phyloP scores from a whole-genome alignment of 2,888 invertebrate species.

The Volucella inanis region DNA sequence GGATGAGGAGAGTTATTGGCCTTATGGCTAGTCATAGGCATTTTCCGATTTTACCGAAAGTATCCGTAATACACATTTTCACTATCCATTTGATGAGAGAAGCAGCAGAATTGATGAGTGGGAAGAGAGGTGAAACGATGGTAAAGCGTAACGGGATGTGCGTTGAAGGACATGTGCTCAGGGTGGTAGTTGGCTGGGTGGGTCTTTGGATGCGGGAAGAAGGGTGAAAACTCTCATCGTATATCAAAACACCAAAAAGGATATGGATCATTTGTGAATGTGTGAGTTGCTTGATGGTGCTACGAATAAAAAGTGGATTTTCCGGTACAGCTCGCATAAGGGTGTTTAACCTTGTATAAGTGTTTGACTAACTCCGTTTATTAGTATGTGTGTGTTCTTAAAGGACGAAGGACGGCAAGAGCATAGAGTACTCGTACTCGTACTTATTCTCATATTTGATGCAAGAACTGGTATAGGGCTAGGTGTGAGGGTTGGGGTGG shows the following conservation, averaged over 20 bases:
- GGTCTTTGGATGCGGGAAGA: neutral
- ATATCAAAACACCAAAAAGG: slow-evolving; percentile 74
- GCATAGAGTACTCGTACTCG: neutral
- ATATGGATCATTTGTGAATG: slow-evolving; percentile 57
- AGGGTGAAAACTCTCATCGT: slow-evolving; percentile 65
- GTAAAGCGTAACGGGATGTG: slow-evolving; percentile 39
- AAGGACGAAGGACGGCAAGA: slow-evolving; percentile 33
- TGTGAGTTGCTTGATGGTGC: slow-evolving; percentile 30
- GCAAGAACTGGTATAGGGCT: neutral
- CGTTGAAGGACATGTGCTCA: slow-evolving; percentile 60
- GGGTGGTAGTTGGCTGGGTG: neutral
- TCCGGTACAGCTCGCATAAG: slow-evolving; percentile 48
- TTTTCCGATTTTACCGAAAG: slow-evolving; percentile 72
- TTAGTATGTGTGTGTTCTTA: slow-evolving; percentile 35
- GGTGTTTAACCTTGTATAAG: slow-evolving; percentile 16
- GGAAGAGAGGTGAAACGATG: neutral
- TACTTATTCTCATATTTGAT: slow-evolving; percentile 38
- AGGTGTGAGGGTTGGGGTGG: slow-evolving; percentile 44
- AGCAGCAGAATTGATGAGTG: no score
- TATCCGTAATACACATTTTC: slow-evolving; percentile 64
- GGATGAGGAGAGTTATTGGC: slow-evolving; percentile 64
- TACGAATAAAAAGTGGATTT: slow-evolving; percentile 66
- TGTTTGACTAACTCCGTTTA: slow-evolving; percentile 26
- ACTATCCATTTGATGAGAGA: slow-evolving; percentile 61
- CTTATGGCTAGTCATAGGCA: slow-evolving; percentile 74